Percentiles rank a stretch among this genome's conserved stretches.
phyloP scores from a whole-genome alignment of 2,797 vertebrate genomes.

The Parambassis ranga region DNA sequence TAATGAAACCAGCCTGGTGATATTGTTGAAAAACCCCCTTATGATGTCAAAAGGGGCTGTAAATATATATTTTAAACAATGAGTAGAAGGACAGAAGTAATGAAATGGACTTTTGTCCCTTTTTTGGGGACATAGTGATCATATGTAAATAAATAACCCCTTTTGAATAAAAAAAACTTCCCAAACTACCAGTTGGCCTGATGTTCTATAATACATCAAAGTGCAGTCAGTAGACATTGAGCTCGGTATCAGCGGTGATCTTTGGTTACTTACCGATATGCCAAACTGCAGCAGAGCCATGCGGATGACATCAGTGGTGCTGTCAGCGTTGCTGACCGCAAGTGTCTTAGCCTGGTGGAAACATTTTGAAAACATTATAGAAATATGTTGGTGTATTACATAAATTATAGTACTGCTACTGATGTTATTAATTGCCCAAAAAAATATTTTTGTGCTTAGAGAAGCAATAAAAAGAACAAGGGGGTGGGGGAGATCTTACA shows the following conservation, averaged over 20 bases:
- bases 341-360: constrained; percentile 89
- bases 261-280: constrained; percentile 83
- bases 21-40: too few relatives aligned
- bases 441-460: neutral
- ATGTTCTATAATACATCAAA: neutral
- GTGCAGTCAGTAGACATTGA: neutral
- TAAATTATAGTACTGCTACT: neutral
- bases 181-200: neutral
- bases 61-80: too few relatives aligned
- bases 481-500: constrained; percentile 77
- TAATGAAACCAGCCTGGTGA: too few relatives aligned
- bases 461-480: neutral
- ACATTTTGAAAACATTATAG: neutral
- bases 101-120: too few relatives aligned
- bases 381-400: constrained; percentile 8
- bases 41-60: too few relatives aligned
- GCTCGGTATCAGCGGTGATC: neutral
- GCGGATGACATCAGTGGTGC: constrained; percentile 87
- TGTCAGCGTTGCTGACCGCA: constrained; percentile 87
- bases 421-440: neutral
- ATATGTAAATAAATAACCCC: too few relatives aligned
- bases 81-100: too few relatives aligned
- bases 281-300: constrained; percentile 90
- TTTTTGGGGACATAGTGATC: too few relatives aligned
- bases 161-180: too few relatives aligned